A percentile compares a stretch with the other conserved stretches of the same genome.
phyloP scores from a whole-genome alignment of 2,888 invertebrate species.

The Aphodius sticticus region DNA sequence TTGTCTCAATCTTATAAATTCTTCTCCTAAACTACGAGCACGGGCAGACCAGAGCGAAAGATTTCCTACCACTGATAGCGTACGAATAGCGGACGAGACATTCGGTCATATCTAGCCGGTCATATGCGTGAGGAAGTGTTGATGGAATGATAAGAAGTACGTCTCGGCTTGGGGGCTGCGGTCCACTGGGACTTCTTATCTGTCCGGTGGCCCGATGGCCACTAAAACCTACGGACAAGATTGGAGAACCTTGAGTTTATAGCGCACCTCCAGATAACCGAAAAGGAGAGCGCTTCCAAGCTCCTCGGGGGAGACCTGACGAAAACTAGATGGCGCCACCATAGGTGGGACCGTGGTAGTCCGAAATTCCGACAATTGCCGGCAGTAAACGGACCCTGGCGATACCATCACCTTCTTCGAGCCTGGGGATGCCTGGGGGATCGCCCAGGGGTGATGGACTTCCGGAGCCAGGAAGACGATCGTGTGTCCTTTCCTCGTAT shows the following conservation, averaged over 20 bases:
- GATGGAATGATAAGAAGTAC: constrained; percentile 47
- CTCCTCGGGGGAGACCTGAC: constrained; percentile 22
- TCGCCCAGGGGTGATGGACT: not conserved
- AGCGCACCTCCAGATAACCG: constrained; percentile 35
- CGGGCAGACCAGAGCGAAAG: constrained; percentile 5
- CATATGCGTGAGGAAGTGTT: constrained; percentile 48
- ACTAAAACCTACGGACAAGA: constrained; percentile 40
- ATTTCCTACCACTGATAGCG: constrained; percentile 24
- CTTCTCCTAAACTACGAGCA: not conserved
- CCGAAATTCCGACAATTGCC: constrained; percentile 18
- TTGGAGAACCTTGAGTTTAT: constrained; percentile 35
- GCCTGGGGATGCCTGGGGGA: not conserved
- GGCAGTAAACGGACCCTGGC: not conserved
- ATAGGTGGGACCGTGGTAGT: not conserved
- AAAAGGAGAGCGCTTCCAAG: not conserved
- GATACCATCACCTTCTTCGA: constrained; percentile 7
- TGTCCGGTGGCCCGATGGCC: constrained; percentile 38
- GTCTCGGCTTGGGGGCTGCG: constrained; percentile 36
- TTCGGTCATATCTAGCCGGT: constrained; percentile 44
- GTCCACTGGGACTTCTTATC: constrained; percentile 43
- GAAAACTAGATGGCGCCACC: constrained; percentile 21
- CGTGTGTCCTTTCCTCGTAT: not conserved
- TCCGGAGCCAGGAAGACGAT: not conserved
- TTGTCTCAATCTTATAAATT: not conserved
- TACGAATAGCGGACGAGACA: constrained; percentile 33